Percentiles rank a stretch among this genome's conserved stretches.
Evolutionary conservation across 2,888 invertebrate genomes (phyloP).

Genomic region (Uropetala carovei): DNA sequence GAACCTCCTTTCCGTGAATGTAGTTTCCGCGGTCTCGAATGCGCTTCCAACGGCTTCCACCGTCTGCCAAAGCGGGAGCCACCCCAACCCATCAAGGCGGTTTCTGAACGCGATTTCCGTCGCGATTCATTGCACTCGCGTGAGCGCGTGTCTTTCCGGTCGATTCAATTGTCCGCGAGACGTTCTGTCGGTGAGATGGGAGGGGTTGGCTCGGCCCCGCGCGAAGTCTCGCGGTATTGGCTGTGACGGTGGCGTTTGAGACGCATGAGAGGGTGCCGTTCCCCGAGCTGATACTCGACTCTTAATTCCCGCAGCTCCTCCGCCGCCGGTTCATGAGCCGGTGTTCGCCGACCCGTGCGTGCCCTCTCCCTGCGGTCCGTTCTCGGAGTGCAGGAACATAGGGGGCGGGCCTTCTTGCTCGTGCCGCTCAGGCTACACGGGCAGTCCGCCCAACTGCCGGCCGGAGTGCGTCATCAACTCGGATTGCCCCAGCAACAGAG

Average conservation of each 20-base stretch:
- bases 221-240: not conserved
- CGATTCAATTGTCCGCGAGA: constrained; percentile 11
- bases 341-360: constrained; percentile 79
- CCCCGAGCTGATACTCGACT: constrained; percentile 46
- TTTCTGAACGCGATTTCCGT: not conserved
- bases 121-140: not conserved
- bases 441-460: constrained; percentile 82
- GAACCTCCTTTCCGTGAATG: not conserved
- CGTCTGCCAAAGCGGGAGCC: constrained; percentile 13
- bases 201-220: constrained; percentile 2
- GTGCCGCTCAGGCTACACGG: constrained; percentile 80
- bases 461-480: constrained; percentile 83
- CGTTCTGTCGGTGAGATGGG: not conserved
- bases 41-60: constrained; percentile 30
- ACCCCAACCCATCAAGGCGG: constrained; percentile 5
- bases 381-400: constrained; percentile 79
- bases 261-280: constrained; percentile 40
- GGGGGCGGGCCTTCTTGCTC: constrained; percentile 80
- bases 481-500: constrained; percentile 83
- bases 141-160: not conserved
- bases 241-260: not conserved
- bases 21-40: constrained; percentile 3
- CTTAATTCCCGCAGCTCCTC: constrained; percentile 72
- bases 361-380: constrained; percentile 86
- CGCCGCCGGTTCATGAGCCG: constrained; percentile 70